Base-by-base conservation (phyloP, 2,888 invertebrate species). In the Noctua janthina region DNA sequence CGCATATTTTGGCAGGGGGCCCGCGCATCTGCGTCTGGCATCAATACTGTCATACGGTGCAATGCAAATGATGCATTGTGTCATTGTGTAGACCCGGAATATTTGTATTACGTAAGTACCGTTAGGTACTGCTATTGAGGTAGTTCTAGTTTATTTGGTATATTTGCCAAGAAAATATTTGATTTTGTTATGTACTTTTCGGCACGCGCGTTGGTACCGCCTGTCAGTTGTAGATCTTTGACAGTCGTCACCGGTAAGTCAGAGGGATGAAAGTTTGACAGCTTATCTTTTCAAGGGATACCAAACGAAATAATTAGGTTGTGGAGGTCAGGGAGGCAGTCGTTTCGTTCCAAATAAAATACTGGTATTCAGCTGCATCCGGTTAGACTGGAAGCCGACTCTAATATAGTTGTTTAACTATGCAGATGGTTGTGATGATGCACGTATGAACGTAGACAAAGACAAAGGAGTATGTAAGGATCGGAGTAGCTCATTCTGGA, bases 51-150 rank as follows among this genome's bases (percentile, higher is more conserved):
- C 39, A 70, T 54, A 74, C 76, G 43, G 72, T 20, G 68, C 66
- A 35, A 87, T 82, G 77, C 77, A 79, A 86, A 86, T 84, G 56
- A 79, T 78, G 66, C 72, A 88, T 82, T 85, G 82, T 84, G 78
- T 49, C 11, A 62, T 62, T 62, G 67, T 78, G 54, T 15, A 35
- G 64, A 51, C 46, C 49, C 54, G 54, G 49, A 43, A 59, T 76
- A 51, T 75, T 35, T 76, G 81, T 10, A 29, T 54, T 54, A 39
- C 56, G 35, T 75, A 69, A 68, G 43, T 75, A 75, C 85, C 64
- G 81, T 85, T 81, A 74, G 20, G 29, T 29, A 29, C 29, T n/a
- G 54, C 29, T 68, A 4, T 78, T 46, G 43, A 78, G 35, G 66
- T 51, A 20, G 8, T 51, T 54, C 68, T 77, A 29, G 6, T 67